These are phyloP conservation scores for Cyprinodon variegatus DNA, from an alignment of 2,113 vertebrate species.

Conservation along the genomic window DNA sequence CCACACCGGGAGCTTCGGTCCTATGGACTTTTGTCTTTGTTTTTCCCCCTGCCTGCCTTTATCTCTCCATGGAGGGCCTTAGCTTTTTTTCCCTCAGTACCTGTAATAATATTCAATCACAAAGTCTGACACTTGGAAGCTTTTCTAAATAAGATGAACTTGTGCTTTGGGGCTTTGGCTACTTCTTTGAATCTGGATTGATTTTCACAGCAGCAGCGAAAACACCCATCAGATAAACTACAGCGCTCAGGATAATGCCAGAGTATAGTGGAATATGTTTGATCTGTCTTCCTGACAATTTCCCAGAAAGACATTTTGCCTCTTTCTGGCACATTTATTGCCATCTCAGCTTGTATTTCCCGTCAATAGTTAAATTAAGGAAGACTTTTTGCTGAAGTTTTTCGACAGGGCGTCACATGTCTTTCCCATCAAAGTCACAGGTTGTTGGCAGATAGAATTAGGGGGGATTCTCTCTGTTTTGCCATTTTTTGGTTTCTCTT, in stretches of 20 bases:
- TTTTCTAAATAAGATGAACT: slow-evolving; percentile 8
- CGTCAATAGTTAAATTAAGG: slow-evolving; percentile 29
- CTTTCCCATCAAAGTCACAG: slow-evolving; percentile 48
- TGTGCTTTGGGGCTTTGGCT: slow-evolving; percentile 3
- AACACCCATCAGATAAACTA: not conserved
- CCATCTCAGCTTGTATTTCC: slow-evolving; percentile 30
- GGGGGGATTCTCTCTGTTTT: slow-evolving; percentile 4
- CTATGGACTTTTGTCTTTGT: slow-evolving; percentile 28
- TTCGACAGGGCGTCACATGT: slow-evolving; percentile 11
- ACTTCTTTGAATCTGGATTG: slow-evolving; percentile 15
- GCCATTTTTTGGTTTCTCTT: slow-evolving; percentile 28
- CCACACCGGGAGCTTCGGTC: slow-evolving; percentile 30
- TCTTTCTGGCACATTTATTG: slow-evolving; percentile 21
- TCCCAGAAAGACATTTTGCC: slow-evolving; percentile 13
- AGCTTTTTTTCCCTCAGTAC: not conserved
- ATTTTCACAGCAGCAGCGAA: not conserved
- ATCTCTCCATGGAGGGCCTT: slow-evolving; percentile 16
- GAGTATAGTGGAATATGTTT: slow-evolving; percentile 36
- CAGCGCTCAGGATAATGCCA: not conserved
- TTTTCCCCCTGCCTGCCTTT: slow-evolving; percentile 27
- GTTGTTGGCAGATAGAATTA: slow-evolving; percentile 25
- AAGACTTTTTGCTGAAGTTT: slow-evolving; percentile 16
- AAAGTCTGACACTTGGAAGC: slow-evolving; percentile 3
- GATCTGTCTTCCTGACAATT: slow-evolving; percentile 32
- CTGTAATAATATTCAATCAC: not conserved